phyloP scores from a whole-genome alignment of 2,888 invertebrate species.

The Tipula lateralis region DNA sequence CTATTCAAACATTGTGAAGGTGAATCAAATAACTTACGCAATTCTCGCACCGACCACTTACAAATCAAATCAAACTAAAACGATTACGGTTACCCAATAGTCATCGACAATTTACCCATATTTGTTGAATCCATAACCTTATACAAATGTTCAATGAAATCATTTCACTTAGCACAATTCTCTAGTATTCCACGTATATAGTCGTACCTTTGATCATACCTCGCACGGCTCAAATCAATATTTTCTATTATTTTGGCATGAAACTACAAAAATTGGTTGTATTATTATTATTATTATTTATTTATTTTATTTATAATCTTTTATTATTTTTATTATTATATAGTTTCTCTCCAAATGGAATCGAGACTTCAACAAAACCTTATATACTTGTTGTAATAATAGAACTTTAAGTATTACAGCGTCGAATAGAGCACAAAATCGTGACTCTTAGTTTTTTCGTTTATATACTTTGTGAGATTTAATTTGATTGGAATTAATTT shows the following conservation, averaged over 20 bases:
- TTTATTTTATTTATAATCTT: neutral
- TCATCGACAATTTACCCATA: neutral
- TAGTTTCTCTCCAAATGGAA: neutral
- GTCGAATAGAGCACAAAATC: slow-evolving; percentile 19
- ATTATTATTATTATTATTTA: neutral
- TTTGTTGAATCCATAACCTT: neutral
- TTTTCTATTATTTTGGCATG: slow-evolving; percentile 11
- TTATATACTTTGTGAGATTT: neutral
- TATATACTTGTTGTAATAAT: slow-evolving; percentile 4
- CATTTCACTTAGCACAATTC: neutral
- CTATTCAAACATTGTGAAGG: too few species aligned
- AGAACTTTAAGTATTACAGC: neutral
- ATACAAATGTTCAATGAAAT: neutral
- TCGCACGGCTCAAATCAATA: neutral
- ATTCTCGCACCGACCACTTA: neutral
- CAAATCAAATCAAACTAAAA: neutral
- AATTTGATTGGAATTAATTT: slow-evolving; percentile 3
- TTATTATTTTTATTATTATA: neutral
- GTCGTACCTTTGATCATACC: neutral
- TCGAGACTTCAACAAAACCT: neutral
- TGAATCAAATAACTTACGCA: neutral
- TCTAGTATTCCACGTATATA: neutral
- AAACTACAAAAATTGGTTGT: neutral
- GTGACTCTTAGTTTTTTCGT: neutral
- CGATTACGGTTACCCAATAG: neutral